Evolutionary conservation across 2,113 vertebrate species (phyloP), one percentile per base, ranked within the genome.

Genomic region (Neolamprologus caudopunctatus): DNA sequence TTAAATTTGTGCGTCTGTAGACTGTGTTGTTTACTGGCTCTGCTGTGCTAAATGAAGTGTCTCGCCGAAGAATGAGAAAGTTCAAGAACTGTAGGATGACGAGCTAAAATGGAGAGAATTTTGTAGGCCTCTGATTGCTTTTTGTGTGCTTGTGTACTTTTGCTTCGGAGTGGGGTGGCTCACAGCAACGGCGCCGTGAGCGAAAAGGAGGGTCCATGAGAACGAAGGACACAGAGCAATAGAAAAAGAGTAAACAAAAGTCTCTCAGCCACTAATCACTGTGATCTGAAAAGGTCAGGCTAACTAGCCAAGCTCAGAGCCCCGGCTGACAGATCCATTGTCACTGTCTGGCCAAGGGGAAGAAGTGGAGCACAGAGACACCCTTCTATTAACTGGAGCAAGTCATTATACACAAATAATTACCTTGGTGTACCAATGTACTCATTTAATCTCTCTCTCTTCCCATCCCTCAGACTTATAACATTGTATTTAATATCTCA

Each of bases 201-300:
- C 42, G 10, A 61, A 89, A 90, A 88, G 83, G 88, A 86, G 80
- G 53, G 84, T 83, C 78, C 55, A 58, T 57, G 79, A 85, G 82
- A 85, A 89, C 82, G 88, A 85, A 88, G 58, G 21, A 89, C 58
- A 86, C 45, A 85, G 86, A 81, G 81, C 26, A 17, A 83, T 61
- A 47, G 85, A 90, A 51, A 85, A 88, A 85, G 79, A 91, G 93
- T 89, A 94, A 94, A 91, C 91, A 95, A 94, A 93, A 89, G 89
- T 93, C 95, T 87, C 73, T 93, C 83, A 68, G 87, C 82, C 88
- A 90, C 92, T 93, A 93, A 94, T 93, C 92, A 94, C 91, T 85
- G 82, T 87, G 87, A 93, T 93, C 80, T 79, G 85, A 85, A 95
- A 95, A 95, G 94, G 94, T 95, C 94, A 95, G 87, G 82, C 87